Conservation (phyloP, 2,888 invertebrate genomes). For the Arctia plantaginis region DNA sequence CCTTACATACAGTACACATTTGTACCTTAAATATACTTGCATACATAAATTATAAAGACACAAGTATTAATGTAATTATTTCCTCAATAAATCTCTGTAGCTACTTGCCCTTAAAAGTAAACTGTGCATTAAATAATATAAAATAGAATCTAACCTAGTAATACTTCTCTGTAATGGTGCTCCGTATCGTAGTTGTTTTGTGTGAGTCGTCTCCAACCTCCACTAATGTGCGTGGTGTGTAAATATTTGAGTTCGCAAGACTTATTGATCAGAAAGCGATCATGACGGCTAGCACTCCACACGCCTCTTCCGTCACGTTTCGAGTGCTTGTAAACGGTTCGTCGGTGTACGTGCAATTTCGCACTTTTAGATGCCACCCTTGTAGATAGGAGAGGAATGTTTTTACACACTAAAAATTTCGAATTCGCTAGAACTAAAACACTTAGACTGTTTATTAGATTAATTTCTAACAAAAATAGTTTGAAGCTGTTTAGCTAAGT, state of each 20-base stretch:
- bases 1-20: no score
- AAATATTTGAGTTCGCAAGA: slow-evolving; percentile 82
- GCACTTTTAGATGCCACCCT: slow-evolving; percentile 31
- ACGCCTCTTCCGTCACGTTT: slow-evolving; percentile 79
- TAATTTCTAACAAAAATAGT: no score
- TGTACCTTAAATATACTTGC: no score
- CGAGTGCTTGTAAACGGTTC: slow-evolving; percentile 73
- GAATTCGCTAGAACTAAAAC: no score
- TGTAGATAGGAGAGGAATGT: slow-evolving; percentile 26
- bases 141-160: neutral
- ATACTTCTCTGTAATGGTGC: slow-evolving; percentile 19
- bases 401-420: neutral
- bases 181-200: slow-evolving; percentile 57
- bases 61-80: neutral
- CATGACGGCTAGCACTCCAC: slow-evolving; percentile 70
- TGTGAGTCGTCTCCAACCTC: slow-evolving; percentile 56
- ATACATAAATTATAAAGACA: neutral
- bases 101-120: no score
- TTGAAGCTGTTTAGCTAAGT: no score
- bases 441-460: no score
- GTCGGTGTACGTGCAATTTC: slow-evolving; percentile 60
- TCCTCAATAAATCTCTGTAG: neutral
- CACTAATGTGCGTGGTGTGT: slow-evolving; percentile 80
- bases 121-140: neutral
- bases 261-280: slow-evolving; percentile 82